Evolutionary conservation across 2,888 invertebrate species (phyloP), one percentile per base, ranked within the genome.

Genomic region (Acanthosepion pharaonis): DNA sequence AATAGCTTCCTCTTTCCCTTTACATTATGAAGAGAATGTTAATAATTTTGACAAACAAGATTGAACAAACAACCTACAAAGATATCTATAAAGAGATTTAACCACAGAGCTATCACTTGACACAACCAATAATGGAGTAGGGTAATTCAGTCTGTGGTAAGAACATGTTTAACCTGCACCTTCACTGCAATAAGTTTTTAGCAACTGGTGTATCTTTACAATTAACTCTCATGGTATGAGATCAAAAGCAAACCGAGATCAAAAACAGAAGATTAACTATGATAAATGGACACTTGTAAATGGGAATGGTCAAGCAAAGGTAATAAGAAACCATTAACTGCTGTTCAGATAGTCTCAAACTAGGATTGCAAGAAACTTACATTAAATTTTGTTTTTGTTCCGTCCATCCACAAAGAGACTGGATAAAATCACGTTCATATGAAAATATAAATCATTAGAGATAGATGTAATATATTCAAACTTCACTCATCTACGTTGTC

Each of bases 141-240:
- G 15, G 9, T 78, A 78, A 78, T 78, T 78, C n/a, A 55, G 55
- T 18, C 55, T 55, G 4, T 28, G n/a, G 78, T 78, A 78, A 78
- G n/a, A 78, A 78, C 78, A 78, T 78, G 78, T 78, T 78, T 78
- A 78, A 78, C 78, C 78, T 78, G 78, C 78, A 78, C 78, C n/a
- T 78, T 78, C 28, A 4, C 9, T 78, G 78, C 55, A 55, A 78
- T 1, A 78, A n/a, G 78, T n/a, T 78, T 78, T 78, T 78, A n/a
- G 78, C 78, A 78, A 28, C n/a, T 78, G 78, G 78, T 78, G n/a
- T 28, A 78, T 78, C 78, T 8, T 78, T n/a, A 78, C n/a, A 78
- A n/a, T n/a, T 78, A 78, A n/a, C 78, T 28, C 18, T 78, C 78
- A 55, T 55, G 55, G 78, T 6, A 11, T 9, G 0, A n/a, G 11